These are phyloP conservation scores for Leuciscus waleckii DNA, from an alignment of 2,797 vertebrate species.

Conservation along the genomic window DNA sequence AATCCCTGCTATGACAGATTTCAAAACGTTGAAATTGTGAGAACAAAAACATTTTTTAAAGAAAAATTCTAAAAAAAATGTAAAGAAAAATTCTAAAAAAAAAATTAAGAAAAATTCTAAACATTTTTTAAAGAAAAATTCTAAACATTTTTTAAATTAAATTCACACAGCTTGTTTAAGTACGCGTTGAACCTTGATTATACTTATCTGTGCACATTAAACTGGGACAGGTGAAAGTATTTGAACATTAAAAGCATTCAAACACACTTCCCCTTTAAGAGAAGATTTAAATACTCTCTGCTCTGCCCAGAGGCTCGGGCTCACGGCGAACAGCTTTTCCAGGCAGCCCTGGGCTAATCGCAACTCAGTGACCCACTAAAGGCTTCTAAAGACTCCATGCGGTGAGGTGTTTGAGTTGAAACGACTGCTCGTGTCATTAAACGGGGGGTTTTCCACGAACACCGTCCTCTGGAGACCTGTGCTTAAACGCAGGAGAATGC, in stretches of 20 bases:
- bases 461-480: conserved; percentile 6
- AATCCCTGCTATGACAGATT: not conserved
- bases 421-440: conserved; percentile 14
- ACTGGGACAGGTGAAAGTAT: conserved; percentile 1
- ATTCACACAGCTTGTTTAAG: too few relatives aligned
- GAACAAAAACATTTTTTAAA: not conserved
- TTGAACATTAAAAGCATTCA: not conserved
- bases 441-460: conserved; percentile 11
- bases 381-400: conserved; percentile 30
- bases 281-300: conserved; percentile 32
- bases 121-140: too few relatives aligned
- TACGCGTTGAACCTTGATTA: not conserved
- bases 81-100: too few relatives aligned
- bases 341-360: conserved; percentile 33
- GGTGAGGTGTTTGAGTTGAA: conserved; percentile 37
- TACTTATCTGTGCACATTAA: not conserved
- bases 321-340: conserved; percentile 43
- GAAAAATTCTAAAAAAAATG: too few relatives aligned
- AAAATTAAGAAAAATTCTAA: too few relatives aligned
- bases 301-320: conserved; percentile 20
- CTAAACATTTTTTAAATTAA: too few relatives aligned
- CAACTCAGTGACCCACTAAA: conserved; percentile 36
- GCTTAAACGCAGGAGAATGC: conserved; percentile 12
- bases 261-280: conserved; percentile 30
- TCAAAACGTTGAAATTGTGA: not conserved